Evolutionary conservation across 2,797 vertebrate genomes (phyloP), one percentile per base, ranked within the genome.

Genomic region (Dromococcyx pavoninus): DNA sequence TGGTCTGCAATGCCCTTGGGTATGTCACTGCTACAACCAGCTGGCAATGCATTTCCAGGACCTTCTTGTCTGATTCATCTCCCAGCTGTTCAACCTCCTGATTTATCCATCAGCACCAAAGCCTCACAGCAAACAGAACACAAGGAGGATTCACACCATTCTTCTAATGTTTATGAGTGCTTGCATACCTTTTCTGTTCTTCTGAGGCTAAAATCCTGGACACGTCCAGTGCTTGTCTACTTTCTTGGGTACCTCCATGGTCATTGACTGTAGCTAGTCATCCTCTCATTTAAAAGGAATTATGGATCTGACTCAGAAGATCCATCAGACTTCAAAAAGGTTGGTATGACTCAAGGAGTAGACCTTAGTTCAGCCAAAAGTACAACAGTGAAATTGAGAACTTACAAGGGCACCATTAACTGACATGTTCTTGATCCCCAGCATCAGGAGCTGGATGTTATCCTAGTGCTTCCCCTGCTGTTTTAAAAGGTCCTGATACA

Each of bases 21-120:
- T 44, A 32, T 1, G 1, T 28, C 37, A 23, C 41, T 33, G 14
- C 56, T 35, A 39, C 0, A 1, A 74, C 13, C 37, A 61, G 30
- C 57, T 58, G 62, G 54, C 41, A 56, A 33, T n/a, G 35, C 32
- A 60, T 89, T 69, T 57, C n/a, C 14, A 28, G 41, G 41, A 53
- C 15, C 57, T 23, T 57, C 89, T 73, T 2, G 1, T 53, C 13
- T 86, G 22, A 89, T 50, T 83, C 32, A 35, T 56, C 58, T 78
- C 78, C 58, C 78, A 81, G 71, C 16, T 89, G 35, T 64, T 73
- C 41, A 18, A 35, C 51, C 66, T 89, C 51, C 7, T 91, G 51
- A 93, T 39, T 76, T 69, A 43, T 21, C 58, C 50, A 69, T 51
- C 80, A 84, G 46, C 70, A 75, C 50, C 46, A 54, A 90, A 81